Evolutionary conservation across 2,797 vertebrate species (phyloP), one percentile per base, ranked within the genome.

Genomic region (Helostoma temminkii): DNA sequence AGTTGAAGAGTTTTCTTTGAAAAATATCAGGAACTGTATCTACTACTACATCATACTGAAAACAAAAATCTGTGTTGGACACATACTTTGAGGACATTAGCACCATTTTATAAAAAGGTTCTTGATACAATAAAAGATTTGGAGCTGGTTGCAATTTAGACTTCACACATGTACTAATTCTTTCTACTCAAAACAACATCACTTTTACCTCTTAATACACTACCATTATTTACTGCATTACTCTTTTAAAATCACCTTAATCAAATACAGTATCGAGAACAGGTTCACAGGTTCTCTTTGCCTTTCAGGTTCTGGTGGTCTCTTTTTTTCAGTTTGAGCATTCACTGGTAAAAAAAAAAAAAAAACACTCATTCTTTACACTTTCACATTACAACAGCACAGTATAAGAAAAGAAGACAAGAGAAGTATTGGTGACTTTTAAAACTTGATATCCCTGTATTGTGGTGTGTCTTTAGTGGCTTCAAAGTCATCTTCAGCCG

Each of bases 371-470:
- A 63, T 72, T 81, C 53, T 65, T 74, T 47, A 67, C 56, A 73
- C 47, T 42, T 45, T 78, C 69, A 65, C 15, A 52, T 77, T 74
- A 78, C 50, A 62, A 69, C 70, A 73, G 73, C 72, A 71, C 61
- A 76, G 42, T 68, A 71, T 50, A 52, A 67, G 25, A 74, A 68
- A 76, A 46, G 19, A 53, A 71, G 41, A 66, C 43, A 54, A 70
- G 50, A 43, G 47, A 63, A 66, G 22, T 50, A 18, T 1, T 3
- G 45, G 12, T 14, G 57, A 46, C 30, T 69, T 75, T 85, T 87
- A 92, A 79, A 92, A 93, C 81, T 85, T 93, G 81, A 93, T 93
- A 69, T 94, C 91, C 91, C 87, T 87, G 81, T 85, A 94, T 67
- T 88, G 84, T 26, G 73, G 83, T 2, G 46, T 70, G 58, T 89